Evolutionary conservation across 2,797 vertebrate species (phyloP).

Genomic region (Halcyon badia): DNA sequence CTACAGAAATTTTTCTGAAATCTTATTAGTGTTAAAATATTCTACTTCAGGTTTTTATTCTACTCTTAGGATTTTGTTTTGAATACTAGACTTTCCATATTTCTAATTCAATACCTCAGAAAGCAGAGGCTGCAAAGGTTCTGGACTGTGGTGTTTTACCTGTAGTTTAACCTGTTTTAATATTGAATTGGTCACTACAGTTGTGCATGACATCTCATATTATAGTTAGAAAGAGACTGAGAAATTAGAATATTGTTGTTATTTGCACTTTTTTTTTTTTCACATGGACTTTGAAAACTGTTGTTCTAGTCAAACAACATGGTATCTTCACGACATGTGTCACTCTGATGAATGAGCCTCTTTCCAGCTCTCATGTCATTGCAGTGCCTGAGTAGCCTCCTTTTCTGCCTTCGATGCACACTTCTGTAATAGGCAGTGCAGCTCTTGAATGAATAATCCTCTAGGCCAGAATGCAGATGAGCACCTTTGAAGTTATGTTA

Average conservation of each 20-base stretch:
- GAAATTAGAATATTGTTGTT: not conserved
- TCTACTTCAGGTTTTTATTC: not conserved
- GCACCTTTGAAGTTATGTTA: not conserved
- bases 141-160: not conserved
- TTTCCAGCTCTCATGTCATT: not conserved
- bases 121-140: not conserved
- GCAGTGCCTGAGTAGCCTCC: not conserved
- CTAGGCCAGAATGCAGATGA: not conserved
- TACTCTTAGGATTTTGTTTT: not conserved
- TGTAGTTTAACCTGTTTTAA: not conserved
- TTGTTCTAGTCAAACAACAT: not conserved
- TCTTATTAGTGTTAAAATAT: not conserved
- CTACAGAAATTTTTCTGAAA: not conserved
- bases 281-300: not conserved
- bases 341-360: not conserved
- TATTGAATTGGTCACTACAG: not conserved
- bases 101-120: not conserved
- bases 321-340: not conserved
- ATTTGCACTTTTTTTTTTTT: not conserved
- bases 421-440: not conserved
- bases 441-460: not conserved
- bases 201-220: not conserved
- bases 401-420: not conserved
- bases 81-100: not conserved
- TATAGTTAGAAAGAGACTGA: not conserved